Percentiles rank a stretch among this genome's conserved stretches.
These are phyloP conservation scores for Lacerta viridis DNA, from an alignment of 2,797 vertebrate genomes.

Conservation along the genomic window DNA sequence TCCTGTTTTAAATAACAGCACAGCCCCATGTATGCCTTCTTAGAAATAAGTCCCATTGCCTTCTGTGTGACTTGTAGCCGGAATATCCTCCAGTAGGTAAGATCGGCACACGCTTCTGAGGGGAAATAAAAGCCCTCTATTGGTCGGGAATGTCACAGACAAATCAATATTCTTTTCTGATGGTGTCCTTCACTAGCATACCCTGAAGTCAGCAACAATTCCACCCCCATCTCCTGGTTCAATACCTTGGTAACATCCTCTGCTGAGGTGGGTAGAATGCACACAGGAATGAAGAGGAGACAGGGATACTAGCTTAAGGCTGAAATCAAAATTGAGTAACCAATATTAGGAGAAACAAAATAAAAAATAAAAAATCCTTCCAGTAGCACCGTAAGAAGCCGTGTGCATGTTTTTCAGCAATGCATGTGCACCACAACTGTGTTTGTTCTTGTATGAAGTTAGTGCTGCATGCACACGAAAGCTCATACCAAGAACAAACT, in stretches of 20 bases:
- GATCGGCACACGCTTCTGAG: constrained; percentile 13
- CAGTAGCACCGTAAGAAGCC: no score
- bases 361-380: no score
- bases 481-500: no score
- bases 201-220: neutral
- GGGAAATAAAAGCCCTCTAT: constrained; percentile 7
- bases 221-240: neutral
- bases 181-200: neutral
- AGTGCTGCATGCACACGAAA: no score
- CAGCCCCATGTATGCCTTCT: neutral
- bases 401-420: no score
- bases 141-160: neutral
- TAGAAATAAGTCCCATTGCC: neutral
- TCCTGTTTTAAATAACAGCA: neutral
- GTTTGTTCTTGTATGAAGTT: no score
- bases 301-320: neutral
- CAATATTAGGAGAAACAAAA: neutral
- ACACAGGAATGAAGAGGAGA: constrained; percentile 4
- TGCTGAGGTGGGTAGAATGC: constrained; percentile 16
- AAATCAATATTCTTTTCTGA: constrained; percentile 3
- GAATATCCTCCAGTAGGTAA: neutral
- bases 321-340: constrained; percentile 43
- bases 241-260: constrained; percentile 7
- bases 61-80: neutral
- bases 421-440: no score